These are phyloP conservation scores for Penelope pileata DNA, from an alignment of 2,113 vertebrate genomes.

Conservation along the genomic window DNA sequence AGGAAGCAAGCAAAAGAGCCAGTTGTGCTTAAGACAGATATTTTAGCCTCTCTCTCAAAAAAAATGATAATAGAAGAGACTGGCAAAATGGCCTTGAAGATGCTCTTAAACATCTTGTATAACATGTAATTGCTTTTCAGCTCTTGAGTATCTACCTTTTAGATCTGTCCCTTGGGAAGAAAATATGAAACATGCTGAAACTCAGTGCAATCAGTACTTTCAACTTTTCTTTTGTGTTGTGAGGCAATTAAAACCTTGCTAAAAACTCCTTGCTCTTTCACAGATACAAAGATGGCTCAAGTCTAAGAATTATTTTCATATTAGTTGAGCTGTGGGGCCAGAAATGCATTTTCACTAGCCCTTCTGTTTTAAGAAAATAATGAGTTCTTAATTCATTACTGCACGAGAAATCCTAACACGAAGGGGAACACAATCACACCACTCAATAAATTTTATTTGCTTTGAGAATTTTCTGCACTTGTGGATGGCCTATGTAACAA, in stretches of 20 bases:
- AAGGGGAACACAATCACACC: background rate
- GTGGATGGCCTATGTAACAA: background rate
- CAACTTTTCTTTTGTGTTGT: background rate
- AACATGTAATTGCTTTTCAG: constrained; percentile 33
- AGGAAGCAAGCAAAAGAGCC: background rate
- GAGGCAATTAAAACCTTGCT: constrained; percentile 31
- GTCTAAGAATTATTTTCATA: background rate
- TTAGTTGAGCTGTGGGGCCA: background rate
- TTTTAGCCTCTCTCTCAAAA: background rate
- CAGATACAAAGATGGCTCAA: background rate
- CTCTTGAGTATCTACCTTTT: background rate
- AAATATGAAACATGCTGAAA: constrained; percentile 2
- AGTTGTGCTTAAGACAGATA: background rate
- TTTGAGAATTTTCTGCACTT: background rate
- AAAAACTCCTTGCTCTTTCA: constrained; percentile 2
- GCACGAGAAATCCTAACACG: background rate
- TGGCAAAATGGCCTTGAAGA: background rate
- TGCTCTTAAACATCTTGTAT: background rate
- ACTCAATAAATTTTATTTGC: background rate
- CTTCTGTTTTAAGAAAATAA: background rate
- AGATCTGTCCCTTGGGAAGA: background rate
- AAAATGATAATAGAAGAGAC: background rate
- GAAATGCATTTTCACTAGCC: background rate
- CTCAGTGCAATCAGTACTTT: background rate
- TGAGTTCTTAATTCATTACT: background rate